Percentiles rank a stretch among this genome's conserved stretches.
Conservation (phyloP, 2,888 invertebrate species). For the Agonopterix arenella region DNA sequence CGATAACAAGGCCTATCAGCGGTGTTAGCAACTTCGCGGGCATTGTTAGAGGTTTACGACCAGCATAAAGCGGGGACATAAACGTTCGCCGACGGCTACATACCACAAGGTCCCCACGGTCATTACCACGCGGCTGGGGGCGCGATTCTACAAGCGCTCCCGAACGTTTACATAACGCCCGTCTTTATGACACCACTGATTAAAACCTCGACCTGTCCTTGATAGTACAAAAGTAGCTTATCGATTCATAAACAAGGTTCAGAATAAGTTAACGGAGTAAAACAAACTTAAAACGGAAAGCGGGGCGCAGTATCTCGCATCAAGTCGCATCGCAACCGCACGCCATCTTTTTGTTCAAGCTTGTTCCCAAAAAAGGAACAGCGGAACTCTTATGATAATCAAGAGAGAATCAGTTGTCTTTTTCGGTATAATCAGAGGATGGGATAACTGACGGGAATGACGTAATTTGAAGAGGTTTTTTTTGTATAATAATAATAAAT, state of each 20-base stretch:
- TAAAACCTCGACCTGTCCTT: constrained; percentile 29
- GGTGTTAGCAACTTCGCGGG: not conserved
- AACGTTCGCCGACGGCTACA: constrained; percentile 19
- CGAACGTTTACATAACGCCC: constrained; percentile 35
- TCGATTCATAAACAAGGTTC: constrained; percentile 1
- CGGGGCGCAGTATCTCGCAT: too few relatives aligned
- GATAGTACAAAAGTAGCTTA: constrained; percentile 18
- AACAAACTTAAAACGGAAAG: too few relatives aligned
- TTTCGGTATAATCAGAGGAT: too few relatives aligned
- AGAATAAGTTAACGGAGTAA: too few relatives aligned
- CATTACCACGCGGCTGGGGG: constrained; percentile 48
- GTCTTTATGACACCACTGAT: constrained; percentile 35
- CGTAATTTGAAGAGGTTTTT: too few relatives aligned
- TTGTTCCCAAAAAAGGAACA: not conserved
- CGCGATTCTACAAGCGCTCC: constrained; percentile 31
- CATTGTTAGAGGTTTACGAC: not conserved
- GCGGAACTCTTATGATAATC: not conserved
- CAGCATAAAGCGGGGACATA: not conserved
- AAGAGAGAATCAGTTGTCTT: too few relatives aligned
- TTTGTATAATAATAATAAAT: too few relatives aligned
- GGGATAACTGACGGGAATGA: too few relatives aligned
- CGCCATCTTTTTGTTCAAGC: too few relatives aligned
- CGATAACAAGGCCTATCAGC: too few relatives aligned
- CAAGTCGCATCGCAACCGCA: too few relatives aligned
- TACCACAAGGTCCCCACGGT: constrained; percentile 37